Percentiles rank a stretch among this genome's conserved stretches.
Conservation (phyloP, 2,888 invertebrate species). For the Beris morrisii region DNA sequence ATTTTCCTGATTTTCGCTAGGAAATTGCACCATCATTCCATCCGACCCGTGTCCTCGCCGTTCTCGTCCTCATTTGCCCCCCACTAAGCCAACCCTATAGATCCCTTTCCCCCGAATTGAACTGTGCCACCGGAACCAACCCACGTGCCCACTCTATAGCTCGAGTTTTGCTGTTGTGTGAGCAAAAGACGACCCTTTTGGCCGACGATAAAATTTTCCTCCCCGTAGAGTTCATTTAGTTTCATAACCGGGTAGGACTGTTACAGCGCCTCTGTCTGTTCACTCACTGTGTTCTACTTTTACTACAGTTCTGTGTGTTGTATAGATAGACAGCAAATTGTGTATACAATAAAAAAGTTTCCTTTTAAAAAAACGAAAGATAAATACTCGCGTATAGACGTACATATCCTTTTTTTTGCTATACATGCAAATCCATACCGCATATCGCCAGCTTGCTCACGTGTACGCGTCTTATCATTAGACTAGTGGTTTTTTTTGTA, state of each 20-base stretch:
- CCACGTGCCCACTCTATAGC: no score
- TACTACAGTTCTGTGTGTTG: conserved; percentile 27
- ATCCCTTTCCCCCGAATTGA: no score
- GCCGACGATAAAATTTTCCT: conserved; percentile 28
- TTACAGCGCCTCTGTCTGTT: no score
- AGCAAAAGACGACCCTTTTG: conserved; percentile 26
- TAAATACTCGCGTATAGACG: conserved; percentile 30
- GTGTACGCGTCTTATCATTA: conserved; percentile 31
- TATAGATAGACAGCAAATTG: conserved; percentile 29
- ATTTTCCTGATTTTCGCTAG: conserved; percentile 28
- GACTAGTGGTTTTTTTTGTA: conserved; percentile 17
- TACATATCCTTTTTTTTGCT: conserved; percentile 23
- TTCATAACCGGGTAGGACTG: conserved; percentile 17
- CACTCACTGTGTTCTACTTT: conserved; percentile 21
- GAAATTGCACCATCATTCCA: conserved; percentile 29
- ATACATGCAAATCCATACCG: conserved; percentile 32
- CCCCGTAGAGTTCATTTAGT: conserved; percentile 23
- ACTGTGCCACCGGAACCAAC: no score
- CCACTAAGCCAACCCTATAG: not conserved
- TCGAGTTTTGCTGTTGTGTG: not conserved
- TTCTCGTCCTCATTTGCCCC: not conserved
- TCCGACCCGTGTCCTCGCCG: conserved; percentile 11
- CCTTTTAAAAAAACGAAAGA: conserved; percentile 26
- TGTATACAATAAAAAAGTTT: conserved; percentile 30
- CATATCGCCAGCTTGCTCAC: conserved; percentile 18